Base-by-base conservation (phyloP, 2,888 invertebrate species). In the Chaitophorus viminalis region DNA sequence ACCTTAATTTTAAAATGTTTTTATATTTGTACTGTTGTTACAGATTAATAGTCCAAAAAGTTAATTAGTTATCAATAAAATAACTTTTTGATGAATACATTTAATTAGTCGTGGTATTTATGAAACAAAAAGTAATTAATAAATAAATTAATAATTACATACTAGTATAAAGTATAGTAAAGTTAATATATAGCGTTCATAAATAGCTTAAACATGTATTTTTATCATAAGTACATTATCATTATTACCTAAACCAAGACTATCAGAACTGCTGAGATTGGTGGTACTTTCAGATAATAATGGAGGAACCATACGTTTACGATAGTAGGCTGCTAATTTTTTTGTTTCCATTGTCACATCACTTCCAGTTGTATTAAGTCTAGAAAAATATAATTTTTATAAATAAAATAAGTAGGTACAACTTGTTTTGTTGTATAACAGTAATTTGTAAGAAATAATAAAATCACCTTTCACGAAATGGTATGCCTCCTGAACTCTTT, bases 191-290 rank as follows among this genome's bases (percentile, higher is more conserved):
- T 70, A 29, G 0, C 14, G 8, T 46, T 46, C 0, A 46, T 14
- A 1, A 14, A 46, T 46, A 46, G 2, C 8, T 70, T 70, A 70
- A 31, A 14, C 14, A 17, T 70, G 8, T 1, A 17, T 70, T 77
- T 68, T 9, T 65, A 52, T 39, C 1, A 65, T 74, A 81, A 54
- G 36, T 25, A 82, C n/a, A 85, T 60, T 60, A 70, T 46, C 87
- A 90, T 90, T 90, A 79, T 90, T 90, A 81, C 90, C 91, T 88
- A 95, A 94, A 89, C 94, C 95, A 89, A 96, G 93, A 91, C 96
- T 96, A 92, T 97, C 96, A 89, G 94, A 94, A 91, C 96, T 97
- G 92, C 96, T 96, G 90, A 92, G 92, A 90, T 94, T 94, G 90
- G 94, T 94, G 91, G 94, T 94, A 90, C 93, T 92, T 90, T 93